A percentile compares a stretch with the other conserved stretches of the same genome.
phyloP scores from a whole-genome alignment of 2,797 vertebrate genomes.

The Podarcis siculus region DNA sequence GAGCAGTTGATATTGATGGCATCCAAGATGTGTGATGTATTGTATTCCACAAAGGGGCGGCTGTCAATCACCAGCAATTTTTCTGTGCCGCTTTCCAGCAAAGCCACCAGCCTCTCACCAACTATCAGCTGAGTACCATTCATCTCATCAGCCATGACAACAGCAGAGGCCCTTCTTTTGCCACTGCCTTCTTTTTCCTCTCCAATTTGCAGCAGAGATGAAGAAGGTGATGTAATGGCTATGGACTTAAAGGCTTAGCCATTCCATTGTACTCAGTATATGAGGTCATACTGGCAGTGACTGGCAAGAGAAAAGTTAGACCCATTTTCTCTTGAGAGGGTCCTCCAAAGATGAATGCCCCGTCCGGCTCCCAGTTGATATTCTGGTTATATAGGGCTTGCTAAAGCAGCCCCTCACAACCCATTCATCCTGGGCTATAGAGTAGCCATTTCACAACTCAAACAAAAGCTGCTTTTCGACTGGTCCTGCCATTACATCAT shows the following conservation, averaged over 20 bases:
- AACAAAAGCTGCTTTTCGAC: conserved; percentile 79
- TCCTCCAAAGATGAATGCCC: conserved; percentile 72
- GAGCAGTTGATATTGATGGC: conserved; percentile 97
- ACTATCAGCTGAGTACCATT: conserved; percentile 79
- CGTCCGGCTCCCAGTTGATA: conserved; percentile 70
- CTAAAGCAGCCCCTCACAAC: conserved; percentile 74
- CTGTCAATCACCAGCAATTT: conserved; percentile 93
- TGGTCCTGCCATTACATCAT: conserved; percentile 76
- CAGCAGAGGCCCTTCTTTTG: conserved; percentile 60
- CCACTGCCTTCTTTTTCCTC: conserved; percentile 60
- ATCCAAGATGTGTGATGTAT: conserved; percentile 92
- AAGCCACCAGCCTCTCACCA: conserved; percentile 87
- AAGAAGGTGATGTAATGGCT: conserved; percentile 79
- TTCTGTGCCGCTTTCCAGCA: conserved; percentile 91
- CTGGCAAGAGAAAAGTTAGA: conserved; percentile 78
- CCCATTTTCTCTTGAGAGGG: conserved; percentile 75
- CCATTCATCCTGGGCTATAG: conserved; percentile 74
- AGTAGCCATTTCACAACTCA: conserved; percentile 70
- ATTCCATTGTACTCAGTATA: conserved; percentile 82
- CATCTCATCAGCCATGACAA: conserved; percentile 79
- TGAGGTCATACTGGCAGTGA: conserved; percentile 87
- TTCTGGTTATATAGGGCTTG: conserved; percentile 63
- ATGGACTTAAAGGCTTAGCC: conserved; percentile 86
- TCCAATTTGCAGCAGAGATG: conserved; percentile 72
- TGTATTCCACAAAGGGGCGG: conserved; percentile 95